Evolutionary conservation across 2,113 vertebrate species (phyloP).

Genomic region (Megaptera novaeangliae): DNA sequence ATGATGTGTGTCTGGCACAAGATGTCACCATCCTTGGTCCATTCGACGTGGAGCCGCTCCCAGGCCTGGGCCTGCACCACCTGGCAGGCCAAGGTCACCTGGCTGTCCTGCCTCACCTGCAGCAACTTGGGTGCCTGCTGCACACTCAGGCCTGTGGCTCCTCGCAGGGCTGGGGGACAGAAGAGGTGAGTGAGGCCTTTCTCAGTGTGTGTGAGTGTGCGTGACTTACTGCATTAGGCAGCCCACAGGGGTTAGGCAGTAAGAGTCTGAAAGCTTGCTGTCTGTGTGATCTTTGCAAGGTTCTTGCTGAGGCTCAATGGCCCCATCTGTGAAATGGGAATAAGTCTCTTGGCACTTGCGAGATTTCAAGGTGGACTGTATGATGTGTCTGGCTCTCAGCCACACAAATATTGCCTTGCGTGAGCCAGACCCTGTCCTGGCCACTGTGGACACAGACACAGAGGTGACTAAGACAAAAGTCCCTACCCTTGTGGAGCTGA

Average conservation of each 20-base stretch:
- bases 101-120: not conserved
- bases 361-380: not conserved
- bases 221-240: not conserved
- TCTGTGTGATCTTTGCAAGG: not conserved
- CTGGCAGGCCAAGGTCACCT: conserved; percentile 53
- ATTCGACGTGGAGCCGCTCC: not conserved
- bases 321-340: not conserved
- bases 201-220: not conserved
- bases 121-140: fast-evolving
- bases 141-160: not conserved
- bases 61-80: fast-evolving
- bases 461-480: not conserved
- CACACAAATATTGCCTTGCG: not conserved
- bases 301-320: not conserved
- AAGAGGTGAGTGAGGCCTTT: not conserved
- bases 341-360: not conserved
- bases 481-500: not conserved
- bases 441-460: not conserved
- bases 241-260: not conserved
- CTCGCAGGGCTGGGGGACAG: not conserved
- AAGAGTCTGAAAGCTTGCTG: not conserved
- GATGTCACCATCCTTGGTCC: not conserved
- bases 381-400: not conserved
- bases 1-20: not conserved
- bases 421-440: not conserved